phyloP scores from a whole-genome alignment of 1,140 invertebrate species.

The Macrotrachela quadricornifera region DNA sequence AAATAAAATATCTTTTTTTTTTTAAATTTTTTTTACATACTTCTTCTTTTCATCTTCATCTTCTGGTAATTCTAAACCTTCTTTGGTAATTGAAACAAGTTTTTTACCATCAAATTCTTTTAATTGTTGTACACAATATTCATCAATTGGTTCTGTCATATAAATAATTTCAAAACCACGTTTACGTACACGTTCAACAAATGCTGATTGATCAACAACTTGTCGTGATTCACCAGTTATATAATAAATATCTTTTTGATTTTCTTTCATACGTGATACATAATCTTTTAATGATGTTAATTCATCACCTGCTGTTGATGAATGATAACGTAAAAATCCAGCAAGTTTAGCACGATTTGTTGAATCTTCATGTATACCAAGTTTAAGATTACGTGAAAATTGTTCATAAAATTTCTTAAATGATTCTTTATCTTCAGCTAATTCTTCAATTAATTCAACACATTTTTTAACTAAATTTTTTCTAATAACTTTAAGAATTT shows the following conservation, averaged over 20 bases:
- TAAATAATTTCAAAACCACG: slow-evolving; percentile 90
- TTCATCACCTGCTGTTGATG: slow-evolving; percentile 80
- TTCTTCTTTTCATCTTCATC: slow-evolving; percentile 85
- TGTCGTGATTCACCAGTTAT: slow-evolving; percentile 89
- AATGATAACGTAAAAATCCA: slow-evolving; percentile 71
- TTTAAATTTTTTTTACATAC: too few relatives aligned
- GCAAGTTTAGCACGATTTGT: slow-evolving; percentile 77
- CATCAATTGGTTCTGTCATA: slow-evolving; percentile 96
- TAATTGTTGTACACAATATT: slow-evolving; percentile 90
- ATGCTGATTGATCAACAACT: slow-evolving; percentile 81
- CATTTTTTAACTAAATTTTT: slow-evolving; percentile 98
- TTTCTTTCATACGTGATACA: slow-evolving; percentile 87
- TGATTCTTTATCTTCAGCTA: slow-evolving; percentile 81
- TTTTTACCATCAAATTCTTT: slow-evolving; percentile 92
- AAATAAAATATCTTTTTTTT: too few relatives aligned
- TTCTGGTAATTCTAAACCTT: slow-evolving; percentile 71
- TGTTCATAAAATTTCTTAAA: slow-evolving; percentile 98
- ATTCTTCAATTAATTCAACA: slow-evolving; percentile 78
- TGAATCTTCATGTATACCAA: slow-evolving; percentile 90
- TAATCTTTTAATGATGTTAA: slow-evolving; percentile 78
- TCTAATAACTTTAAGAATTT: slow-evolving; percentile 86
- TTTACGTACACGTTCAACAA: slow-evolving; percentile 88
- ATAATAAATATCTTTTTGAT: slow-evolving; percentile 91
- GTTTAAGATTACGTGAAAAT: slow-evolving; percentile 87
- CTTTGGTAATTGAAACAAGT: slow-evolving; percentile 85